A percentile compares a stretch with the other conserved stretches of the same genome.
Conservation (phyloP, 37 sponge, comb jelly and placozoan genomes). For the Chondrilla cf. caribensis region DNA sequence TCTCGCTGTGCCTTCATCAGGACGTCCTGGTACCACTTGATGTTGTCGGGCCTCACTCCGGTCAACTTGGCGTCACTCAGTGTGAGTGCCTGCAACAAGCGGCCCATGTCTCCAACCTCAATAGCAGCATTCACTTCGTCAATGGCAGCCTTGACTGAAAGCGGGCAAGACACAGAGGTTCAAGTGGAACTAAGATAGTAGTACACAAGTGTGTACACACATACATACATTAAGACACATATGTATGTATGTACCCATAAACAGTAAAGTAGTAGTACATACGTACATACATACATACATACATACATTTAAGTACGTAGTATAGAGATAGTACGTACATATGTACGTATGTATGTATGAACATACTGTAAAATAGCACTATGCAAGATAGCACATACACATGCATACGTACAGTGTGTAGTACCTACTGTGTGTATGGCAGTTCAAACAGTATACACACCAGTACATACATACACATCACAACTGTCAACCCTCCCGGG, state of each 20-base stretch:
- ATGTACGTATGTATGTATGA: too few relatives aligned
- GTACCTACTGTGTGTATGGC: too few relatives aligned
- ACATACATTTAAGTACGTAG: not conserved
- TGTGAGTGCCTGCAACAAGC: slow-evolving; percentile 43
- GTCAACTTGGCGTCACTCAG: slow-evolving; percentile 38
- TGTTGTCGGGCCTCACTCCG: slow-evolving; percentile 51
- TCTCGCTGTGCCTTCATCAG: slow-evolving; percentile 57
- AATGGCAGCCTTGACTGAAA: slow-evolving; percentile 43
- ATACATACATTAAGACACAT: not conserved
- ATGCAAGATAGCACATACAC: not conserved
- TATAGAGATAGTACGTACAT: too few relatives aligned
- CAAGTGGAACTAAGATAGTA: too few relatives aligned
- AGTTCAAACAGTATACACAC: too few relatives aligned
- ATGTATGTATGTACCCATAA: not conserved
- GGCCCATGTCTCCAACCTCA: slow-evolving; percentile 26
- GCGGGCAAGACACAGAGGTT: not conserved
- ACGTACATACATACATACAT: not conserved
- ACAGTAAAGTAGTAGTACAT: not conserved
- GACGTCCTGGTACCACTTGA: slow-evolving; percentile 80
- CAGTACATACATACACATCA: too few relatives aligned
- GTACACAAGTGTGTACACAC: not conserved
- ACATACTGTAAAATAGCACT: not conserved
- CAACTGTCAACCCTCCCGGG: too few relatives aligned
- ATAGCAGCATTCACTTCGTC: slow-evolving; percentile 58
- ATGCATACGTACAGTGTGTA: not conserved